A percentile compares a stretch with the other conserved stretches of the same genome.
Conservation (phyloP, 2,888 invertebrate genomes). For the Meghimatium bilineatum region DNA sequence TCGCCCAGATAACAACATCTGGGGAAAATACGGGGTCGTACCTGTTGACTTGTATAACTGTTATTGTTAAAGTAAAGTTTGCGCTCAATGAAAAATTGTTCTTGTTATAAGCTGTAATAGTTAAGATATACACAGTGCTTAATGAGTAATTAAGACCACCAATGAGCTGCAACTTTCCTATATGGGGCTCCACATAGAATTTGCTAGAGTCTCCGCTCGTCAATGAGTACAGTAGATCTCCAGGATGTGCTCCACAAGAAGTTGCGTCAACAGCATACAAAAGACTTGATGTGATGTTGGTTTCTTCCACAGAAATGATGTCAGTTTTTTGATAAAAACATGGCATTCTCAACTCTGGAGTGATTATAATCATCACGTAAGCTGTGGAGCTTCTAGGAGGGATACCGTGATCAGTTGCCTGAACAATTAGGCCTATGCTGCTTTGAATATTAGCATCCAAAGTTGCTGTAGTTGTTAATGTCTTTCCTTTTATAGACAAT, state of each 20-base stretch:
- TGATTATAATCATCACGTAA: slow-evolving; percentile 45
- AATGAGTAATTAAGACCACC: slow-evolving; percentile 34
- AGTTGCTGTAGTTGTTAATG: background rate
- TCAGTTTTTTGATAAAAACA: background rate
- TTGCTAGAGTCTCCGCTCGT: slow-evolving; percentile 56
- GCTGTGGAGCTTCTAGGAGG: slow-evolving; percentile 53
- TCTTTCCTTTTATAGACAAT: slow-evolving; percentile 13
- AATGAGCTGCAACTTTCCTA: slow-evolving; percentile 56
- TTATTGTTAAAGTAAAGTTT: slow-evolving; percentile 39
- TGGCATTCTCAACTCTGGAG: background rate
- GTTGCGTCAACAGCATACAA: slow-evolving; percentile 30
- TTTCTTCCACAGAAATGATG: slow-evolving; percentile 10
- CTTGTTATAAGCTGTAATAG: slow-evolving; percentile 51
- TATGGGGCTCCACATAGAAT: slow-evolving; percentile 59
- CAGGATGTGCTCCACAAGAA: slow-evolving; percentile 11
- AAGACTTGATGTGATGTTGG: background rate
- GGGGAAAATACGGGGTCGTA: slow-evolving; percentile 50
- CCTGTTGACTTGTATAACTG: slow-evolving; percentile 54
- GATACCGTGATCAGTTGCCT: slow-evolving; percentile 58
- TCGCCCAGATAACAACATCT: slow-evolving; percentile 29
- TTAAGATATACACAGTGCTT: slow-evolving; percentile 10
- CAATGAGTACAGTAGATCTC: slow-evolving; percentile 57
- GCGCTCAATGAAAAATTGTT: slow-evolving; percentile 36
- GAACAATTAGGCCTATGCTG: slow-evolving; percentile 29
- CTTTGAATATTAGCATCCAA: slow-evolving; percentile 25